Percentiles rank a stretch among this genome's conserved stretches.
Evolutionary conservation across 2,113 vertebrate genomes (phyloP).

Genomic region (Chrysemys picta): DNA sequence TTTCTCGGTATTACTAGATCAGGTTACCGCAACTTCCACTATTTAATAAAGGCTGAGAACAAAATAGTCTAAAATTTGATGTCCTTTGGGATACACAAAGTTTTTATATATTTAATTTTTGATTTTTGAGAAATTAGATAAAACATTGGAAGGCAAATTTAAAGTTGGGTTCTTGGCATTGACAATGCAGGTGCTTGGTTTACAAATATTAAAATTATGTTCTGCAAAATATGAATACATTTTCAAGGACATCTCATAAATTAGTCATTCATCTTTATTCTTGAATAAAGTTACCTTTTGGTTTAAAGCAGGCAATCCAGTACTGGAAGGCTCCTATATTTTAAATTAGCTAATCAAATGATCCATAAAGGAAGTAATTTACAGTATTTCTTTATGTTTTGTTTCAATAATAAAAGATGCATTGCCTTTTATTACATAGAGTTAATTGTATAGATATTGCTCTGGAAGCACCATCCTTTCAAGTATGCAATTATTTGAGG

Average conservation of each 20-base stretch:
- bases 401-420: neutral
- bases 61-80: neutral
- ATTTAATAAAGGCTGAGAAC: neutral
- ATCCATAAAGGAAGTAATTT: neutral
- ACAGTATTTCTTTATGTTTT: neutral
- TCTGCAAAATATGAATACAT: neutral
- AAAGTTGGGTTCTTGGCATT: neutral
- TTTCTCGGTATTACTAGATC: neutral
- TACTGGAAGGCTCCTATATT: neutral
- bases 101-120: neutral
- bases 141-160: neutral
- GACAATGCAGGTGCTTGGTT: neutral
- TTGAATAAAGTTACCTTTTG: neutral
- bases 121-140: neutral
- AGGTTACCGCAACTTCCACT: neutral
- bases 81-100: neutral
- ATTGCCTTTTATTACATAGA: accelerated
- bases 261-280: neutral
- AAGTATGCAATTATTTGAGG: accelerated
- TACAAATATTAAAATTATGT: neutral
- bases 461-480: neutral
- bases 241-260: neutral
- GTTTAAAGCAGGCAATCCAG: neutral
- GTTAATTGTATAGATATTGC: too few relatives aligned
- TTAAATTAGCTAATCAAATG: neutral